Base-by-base conservation (phyloP, 2,888 invertebrate genomes). In the Pammene fasciana region DNA sequence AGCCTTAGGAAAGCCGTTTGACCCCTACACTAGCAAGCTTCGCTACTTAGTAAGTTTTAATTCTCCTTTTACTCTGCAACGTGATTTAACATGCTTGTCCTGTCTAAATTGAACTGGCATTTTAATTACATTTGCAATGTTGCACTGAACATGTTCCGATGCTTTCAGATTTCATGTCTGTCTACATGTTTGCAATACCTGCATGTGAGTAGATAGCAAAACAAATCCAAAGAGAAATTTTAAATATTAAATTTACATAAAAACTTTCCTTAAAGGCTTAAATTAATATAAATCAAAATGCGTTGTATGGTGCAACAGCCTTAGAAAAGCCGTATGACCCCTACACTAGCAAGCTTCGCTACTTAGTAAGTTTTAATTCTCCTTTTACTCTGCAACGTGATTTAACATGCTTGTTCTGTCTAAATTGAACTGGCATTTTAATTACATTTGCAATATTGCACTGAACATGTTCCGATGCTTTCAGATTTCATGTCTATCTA, bases 71-170 rank as follows among this genome's bases (percentile, higher is more conserved):
- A n/a, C 54, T 13, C 13, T n/a, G 52, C 13, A 54, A 18, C 54
- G 54, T 34, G 57, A 57, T 57, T 57, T 57, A 57, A 57, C 57
- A 41, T 43, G 57, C 57, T 57, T 16, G 41, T 57, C 41, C 14
- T 14, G 3, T 50, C 34, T 26, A 26, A 26, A 54, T 54, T 54
- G 9, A 43, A 54, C 57, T 16, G 57, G 18, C 38, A 43, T 57
- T 57, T 57, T 43, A 43, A 43, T 54, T 54, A 16, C 8, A n/a
- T 34, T 54, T 54, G n/a, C 34, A 34, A 34, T 54, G 26, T 54
- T 54, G 54, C 34, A 34, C n/a, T 54, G 50, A 34, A 54, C 34
- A 34, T 11, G 5, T 52, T 50, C 18, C 26, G 26, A 26, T 26
- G 26, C 26, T 26, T 26, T 26, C 26, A 26, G 4, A 26, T 26